A percentile compares a stretch with the other conserved stretches of the same genome.
These are phyloP conservation scores for Erythrocercus mccallii DNA, from an alignment of 2,113 vertebrate genomes.

Conservation along the genomic window DNA sequence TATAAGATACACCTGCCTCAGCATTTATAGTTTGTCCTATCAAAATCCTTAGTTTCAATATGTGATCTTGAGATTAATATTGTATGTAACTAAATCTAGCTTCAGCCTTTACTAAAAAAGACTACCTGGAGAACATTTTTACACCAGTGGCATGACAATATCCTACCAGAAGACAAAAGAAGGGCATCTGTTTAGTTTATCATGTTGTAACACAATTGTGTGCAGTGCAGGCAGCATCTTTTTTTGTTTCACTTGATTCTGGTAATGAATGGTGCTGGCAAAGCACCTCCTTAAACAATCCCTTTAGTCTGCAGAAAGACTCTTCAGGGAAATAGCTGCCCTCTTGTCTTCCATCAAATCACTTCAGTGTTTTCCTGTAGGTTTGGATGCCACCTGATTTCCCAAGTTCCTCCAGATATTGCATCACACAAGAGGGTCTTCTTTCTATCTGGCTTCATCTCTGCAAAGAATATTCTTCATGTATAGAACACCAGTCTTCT, in stretches of 20 bases:
- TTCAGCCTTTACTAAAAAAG: slow-evolving; percentile 43
- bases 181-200: background rate
- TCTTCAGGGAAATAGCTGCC: slow-evolving; percentile 20
- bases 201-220: background rate
- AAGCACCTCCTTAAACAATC: slow-evolving; percentile 40
- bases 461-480: slow-evolving; percentile 54
- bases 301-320: slow-evolving; percentile 51
- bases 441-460: slow-evolving; percentile 66
- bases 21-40: slow-evolving; percentile 40
- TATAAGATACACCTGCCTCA: slow-evolving; percentile 60
- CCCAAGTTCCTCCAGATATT: slow-evolving; percentile 31
- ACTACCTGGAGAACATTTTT: slow-evolving; percentile 46
- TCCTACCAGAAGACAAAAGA: slow-evolving; percentile 17
- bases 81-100: slow-evolving; percentile 48
- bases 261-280: slow-evolving; percentile 45
- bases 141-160: background rate
- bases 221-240: slow-evolving; percentile 24
- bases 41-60: slow-evolving; percentile 62
- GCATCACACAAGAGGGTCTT: slow-evolving; percentile 33
- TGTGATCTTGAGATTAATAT: slow-evolving; percentile 62
- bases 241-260: slow-evolving; percentile 32
- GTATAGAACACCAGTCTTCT: slow-evolving; percentile 62
- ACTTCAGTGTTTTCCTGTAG: slow-evolving; percentile 13
- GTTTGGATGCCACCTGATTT: slow-evolving; percentile 48
- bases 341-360: slow-evolving; percentile 47